Percentiles rank a stretch among this genome's conserved stretches.
phyloP scores from a whole-genome alignment of 2,888 invertebrate genomes.

The Venustoraphidia nigricollis region DNA sequence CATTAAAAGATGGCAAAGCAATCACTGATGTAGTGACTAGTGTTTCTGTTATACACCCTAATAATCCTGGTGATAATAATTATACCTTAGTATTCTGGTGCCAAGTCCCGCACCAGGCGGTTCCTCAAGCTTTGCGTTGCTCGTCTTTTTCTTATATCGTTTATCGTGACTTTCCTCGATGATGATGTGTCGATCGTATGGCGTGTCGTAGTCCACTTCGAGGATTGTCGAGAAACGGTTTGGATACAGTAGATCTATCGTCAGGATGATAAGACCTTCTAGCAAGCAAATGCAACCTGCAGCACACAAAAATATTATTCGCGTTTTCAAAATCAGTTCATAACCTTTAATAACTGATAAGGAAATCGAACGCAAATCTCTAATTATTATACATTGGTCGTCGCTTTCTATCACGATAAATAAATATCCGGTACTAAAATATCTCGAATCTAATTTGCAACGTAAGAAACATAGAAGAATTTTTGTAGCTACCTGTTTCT shows the following conservation, averaged over 20 bases:
- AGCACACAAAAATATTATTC: constrained; percentile 8
- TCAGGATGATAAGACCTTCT: constrained; percentile 64
- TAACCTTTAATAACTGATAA: too few species aligned
- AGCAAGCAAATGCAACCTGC: constrained; percentile 63
- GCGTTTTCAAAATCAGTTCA: too few species aligned
- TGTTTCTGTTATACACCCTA: too few species aligned
- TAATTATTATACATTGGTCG: too few species aligned
- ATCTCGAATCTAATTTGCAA: too few species aligned
- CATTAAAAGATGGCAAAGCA: too few species aligned
- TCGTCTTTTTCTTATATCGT: constrained; percentile 42
- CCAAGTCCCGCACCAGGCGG: constrained; percentile 40
- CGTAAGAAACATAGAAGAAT: too few species aligned
- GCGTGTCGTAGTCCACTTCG: constrained; percentile 87
- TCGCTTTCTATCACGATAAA: too few species aligned
- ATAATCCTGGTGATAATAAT: not conserved
- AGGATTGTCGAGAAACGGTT: constrained; percentile 83
- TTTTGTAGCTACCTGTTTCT: too few species aligned
- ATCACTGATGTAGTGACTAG: too few species aligned
- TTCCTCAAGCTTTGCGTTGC: constrained; percentile 39
- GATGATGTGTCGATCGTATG: constrained; percentile 82
- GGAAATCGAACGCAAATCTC: too few species aligned
- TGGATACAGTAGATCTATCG: constrained; percentile 74
- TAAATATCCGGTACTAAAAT: too few species aligned
- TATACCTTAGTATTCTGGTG: constrained; percentile 52
- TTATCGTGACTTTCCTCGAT: constrained; percentile 73